These are phyloP conservation scores for Jaculus jaculus DNA, from an alignment of 2,113 vertebrate genomes.

Conservation along the genomic window DNA sequence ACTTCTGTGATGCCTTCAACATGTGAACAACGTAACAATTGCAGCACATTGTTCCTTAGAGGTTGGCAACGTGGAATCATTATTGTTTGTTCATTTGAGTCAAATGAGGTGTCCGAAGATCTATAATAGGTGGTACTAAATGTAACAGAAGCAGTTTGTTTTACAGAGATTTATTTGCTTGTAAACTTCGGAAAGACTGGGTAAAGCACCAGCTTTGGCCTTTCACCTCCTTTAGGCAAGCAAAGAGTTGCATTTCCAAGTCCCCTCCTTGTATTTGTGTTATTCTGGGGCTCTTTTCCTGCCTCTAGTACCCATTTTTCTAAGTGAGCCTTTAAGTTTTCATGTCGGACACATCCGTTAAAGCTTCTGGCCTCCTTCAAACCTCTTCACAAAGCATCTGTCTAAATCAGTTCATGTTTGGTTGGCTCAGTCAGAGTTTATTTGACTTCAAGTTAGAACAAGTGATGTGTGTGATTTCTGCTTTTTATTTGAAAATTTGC, in stretches of 20 bases:
- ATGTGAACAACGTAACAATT: background rate
- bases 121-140: background rate
- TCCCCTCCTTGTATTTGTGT: background rate
- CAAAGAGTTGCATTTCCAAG: background rate
- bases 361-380: background rate
- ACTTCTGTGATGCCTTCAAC: background rate
- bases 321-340: background rate
- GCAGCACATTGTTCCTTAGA: background rate
- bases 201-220: background rate
- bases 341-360: background rate
- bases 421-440: background rate
- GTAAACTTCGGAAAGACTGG: background rate
- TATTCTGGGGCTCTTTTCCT: background rate
- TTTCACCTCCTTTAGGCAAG: background rate
- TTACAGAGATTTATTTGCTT: constrained; percentile 22
- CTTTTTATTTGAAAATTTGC: background rate
- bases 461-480: background rate
- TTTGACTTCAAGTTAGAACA: background rate
- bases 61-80: background rate
- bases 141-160: background rate
- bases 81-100: background rate
- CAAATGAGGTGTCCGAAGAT: background rate
- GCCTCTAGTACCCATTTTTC: background rate
- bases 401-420: background rate
- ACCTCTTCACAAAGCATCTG: background rate